phyloP scores from a whole-genome alignment of 2,888 invertebrate genomes.

The Tinea pellionella region DNA sequence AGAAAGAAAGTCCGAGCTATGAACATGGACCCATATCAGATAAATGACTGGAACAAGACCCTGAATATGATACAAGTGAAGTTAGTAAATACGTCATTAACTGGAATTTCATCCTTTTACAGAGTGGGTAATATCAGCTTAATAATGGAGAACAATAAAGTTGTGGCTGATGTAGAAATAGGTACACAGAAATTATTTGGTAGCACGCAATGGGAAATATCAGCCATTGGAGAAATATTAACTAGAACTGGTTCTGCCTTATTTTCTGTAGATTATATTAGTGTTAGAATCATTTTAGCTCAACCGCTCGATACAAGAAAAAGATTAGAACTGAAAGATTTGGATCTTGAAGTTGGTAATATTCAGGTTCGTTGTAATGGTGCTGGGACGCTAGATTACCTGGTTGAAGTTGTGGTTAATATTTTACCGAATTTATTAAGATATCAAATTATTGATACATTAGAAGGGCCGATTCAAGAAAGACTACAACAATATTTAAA shows the following conservation, averaged over 20 bases:
- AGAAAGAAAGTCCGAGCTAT: conserved; percentile 74
- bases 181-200: conserved; percentile 86
- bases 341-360: conserved; percentile 85
- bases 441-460: conserved; percentile 87
- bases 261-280: conserved; percentile 84
- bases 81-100: conserved; percentile 80
- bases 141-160: conserved; percentile 77
- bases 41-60: conserved; percentile 79
- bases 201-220: conserved; percentile 82
- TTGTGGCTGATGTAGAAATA: conserved; percentile 75
- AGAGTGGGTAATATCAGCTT: conserved; percentile 82
- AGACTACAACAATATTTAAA: conserved; percentile 80
- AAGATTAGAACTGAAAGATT: conserved; percentile 75
- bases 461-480: conserved; percentile 81
- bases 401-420: conserved; percentile 84
- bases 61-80: conserved; percentile 77
- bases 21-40: conserved; percentile 79
- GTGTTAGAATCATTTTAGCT: conserved; percentile 74
- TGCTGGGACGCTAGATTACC: conserved; percentile 87
- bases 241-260: conserved; percentile 78
- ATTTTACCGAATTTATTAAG: conserved; percentile 86
- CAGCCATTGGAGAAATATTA: conserved; percentile 74
- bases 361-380: conserved; percentile 87
- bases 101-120: conserved; percentile 84
- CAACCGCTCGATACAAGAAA: conserved; percentile 84